Conservation (phyloP, 2,888 invertebrate genomes). For the Geophilus truncorum region DNA sequence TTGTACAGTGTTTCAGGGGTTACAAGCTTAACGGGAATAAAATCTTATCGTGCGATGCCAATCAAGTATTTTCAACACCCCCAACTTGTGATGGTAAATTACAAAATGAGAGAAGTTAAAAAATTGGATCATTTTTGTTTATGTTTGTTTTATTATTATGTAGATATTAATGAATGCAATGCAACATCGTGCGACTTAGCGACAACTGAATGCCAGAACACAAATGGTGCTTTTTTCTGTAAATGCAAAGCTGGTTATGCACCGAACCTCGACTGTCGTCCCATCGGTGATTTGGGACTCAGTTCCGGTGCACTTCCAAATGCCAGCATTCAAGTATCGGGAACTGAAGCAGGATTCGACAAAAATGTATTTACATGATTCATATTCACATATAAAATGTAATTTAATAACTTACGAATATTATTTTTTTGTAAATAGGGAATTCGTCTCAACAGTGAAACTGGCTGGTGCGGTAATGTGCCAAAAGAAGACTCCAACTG, state of each 20-base stretch:
- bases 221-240: conserved; percentile 76
- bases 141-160: conserved; percentile 28
- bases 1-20: conserved; percentile 85
- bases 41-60: conserved; percentile 78
- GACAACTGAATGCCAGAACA: conserved; percentile 85
- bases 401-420: neutral
- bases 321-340: conserved; percentile 78
- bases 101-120: neutral
- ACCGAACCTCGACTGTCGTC: conserved; percentile 80
- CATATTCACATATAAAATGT: neutral
- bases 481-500: conserved; percentile 82
- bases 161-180: conserved; percentile 82
- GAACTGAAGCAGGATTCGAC: conserved; percentile 72
- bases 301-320: conserved; percentile 86
- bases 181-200: conserved; percentile 84
- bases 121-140: neutral
- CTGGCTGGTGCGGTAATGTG: conserved; percentile 86
- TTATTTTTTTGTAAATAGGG: conserved; percentile 56
- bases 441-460: conserved; percentile 69
- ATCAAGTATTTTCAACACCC: conserved; percentile 73
- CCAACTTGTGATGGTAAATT: conserved; percentile 71
- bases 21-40: conserved; percentile 74
- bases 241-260: conserved; percentile 78
- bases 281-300: conserved; percentile 80
- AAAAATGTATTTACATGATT: conserved; percentile 70